phyloP scores from a whole-genome alignment of 2,797 vertebrate species.

The Xiphorhynchus erythropygius region DNA sequence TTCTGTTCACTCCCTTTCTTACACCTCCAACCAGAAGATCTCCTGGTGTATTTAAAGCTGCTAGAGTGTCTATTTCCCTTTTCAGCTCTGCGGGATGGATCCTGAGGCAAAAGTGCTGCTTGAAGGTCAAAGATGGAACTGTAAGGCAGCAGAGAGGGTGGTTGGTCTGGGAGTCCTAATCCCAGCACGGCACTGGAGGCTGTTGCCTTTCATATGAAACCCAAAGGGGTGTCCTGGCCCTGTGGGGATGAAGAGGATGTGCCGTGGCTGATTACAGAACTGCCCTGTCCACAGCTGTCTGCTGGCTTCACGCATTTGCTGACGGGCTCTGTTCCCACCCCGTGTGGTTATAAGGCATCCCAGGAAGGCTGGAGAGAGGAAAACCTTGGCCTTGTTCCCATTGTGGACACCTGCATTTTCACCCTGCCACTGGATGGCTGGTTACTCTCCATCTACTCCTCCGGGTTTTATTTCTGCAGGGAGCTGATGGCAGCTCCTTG shows the following conservation, averaged over 20 bases:
- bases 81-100: background rate
- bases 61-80: background rate
- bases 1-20: background rate
- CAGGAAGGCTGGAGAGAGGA: background rate
- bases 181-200: rapidly evolving
- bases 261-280: background rate
- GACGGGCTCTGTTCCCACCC: background rate
- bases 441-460: background rate
- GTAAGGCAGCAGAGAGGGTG: background rate
- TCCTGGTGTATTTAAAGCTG: background rate
- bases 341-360: background rate
- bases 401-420: background rate
- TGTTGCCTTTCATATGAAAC: background rate
- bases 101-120: background rate
- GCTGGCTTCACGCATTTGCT: background rate
- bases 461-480: slow-evolving; percentile 3
- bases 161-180: background rate
- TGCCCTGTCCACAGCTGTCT: background rate
- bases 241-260: background rate
- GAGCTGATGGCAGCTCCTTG: slow-evolving; percentile 37
- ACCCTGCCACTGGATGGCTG: background rate
- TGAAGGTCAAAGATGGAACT: background rate
- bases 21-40: background rate
- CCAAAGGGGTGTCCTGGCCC: background rate
- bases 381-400: background rate